Conservation (phyloP, 2,797 vertebrate genomes). For the Molossus alvarezi region DNA sequence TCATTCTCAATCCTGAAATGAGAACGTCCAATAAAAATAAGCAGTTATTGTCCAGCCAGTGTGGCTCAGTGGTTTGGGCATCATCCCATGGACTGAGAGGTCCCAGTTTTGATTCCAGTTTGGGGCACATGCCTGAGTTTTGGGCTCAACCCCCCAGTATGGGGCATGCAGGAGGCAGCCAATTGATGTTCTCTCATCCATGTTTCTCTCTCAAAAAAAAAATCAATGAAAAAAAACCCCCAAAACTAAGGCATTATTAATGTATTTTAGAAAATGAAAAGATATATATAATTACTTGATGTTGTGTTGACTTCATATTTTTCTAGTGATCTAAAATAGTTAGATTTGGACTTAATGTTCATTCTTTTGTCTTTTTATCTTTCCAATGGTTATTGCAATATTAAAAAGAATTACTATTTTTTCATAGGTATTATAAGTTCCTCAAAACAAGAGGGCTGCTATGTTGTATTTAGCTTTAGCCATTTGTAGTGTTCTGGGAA, state of each 20-base stretch:
- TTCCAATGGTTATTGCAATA: background rate
- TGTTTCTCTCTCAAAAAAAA: no score
- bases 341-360: slow-evolving; percentile 36
- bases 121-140: no score
- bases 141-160: no score
- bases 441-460: background rate
- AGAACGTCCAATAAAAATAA: background rate
- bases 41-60: background rate
- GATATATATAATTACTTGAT: background rate
- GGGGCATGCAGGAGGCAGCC: no score
- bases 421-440: background rate
- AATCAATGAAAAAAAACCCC: no score
- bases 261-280: slow-evolving; percentile 45
- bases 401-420: background rate
- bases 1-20: background rate
- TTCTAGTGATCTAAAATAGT: background rate
- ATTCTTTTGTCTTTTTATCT: background rate
- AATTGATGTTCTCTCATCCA: no score
- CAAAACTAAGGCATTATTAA: background rate
- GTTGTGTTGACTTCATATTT: background rate
- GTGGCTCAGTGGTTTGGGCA: no score
- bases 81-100: no score
- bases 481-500: background rate
- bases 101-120: no score
- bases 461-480: background rate